Evolutionary conservation across 1,140 invertebrate species (phyloP).

Genomic region (Euura saliciscinereae): DNA sequence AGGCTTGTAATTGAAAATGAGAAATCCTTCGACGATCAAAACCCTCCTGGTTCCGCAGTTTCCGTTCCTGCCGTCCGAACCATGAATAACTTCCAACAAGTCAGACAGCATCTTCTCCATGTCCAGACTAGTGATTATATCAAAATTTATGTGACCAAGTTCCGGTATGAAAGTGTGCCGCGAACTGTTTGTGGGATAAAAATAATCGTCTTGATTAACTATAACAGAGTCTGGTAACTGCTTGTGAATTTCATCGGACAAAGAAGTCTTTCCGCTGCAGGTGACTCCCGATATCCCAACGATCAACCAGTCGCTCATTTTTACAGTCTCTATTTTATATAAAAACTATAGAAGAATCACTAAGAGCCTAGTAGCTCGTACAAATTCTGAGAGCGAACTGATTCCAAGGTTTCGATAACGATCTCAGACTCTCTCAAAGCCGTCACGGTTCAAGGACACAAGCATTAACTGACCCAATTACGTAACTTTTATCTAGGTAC

Average conservation of each 20-base stretch:
- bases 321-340: slow-evolving; percentile 21
- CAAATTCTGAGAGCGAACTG: not conserved
- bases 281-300: slow-evolving; percentile 80
- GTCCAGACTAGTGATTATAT: slow-evolving; percentile 74
- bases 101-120: slow-evolving; percentile 75
- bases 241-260: slow-evolving; percentile 65
- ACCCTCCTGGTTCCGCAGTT: slow-evolving; percentile 53
- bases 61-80: not conserved
- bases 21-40: slow-evolving; percentile 78
- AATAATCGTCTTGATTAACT: slow-evolving; percentile 81
- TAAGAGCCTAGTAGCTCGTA: slow-evolving; percentile 8
- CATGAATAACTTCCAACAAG: slow-evolving; percentile 52
- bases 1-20: slow-evolving; percentile 72
- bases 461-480: not conserved
- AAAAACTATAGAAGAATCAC: not conserved
- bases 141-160: slow-evolving; percentile 80
- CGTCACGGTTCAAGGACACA: not conserved
- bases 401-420: not conserved
- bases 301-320: slow-evolving; percentile 66
- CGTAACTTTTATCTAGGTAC: not conserved
- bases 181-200: slow-evolving; percentile 70
- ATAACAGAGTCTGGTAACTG: slow-evolving; percentile 62
- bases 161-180: slow-evolving; percentile 69
- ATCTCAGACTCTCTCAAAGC: not conserved
- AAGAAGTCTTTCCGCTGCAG: slow-evolving; percentile 80